These are phyloP conservation scores for Balaeniceps rex DNA, from an alignment of 2,113 vertebrate genomes.

Conservation along the genomic window DNA sequence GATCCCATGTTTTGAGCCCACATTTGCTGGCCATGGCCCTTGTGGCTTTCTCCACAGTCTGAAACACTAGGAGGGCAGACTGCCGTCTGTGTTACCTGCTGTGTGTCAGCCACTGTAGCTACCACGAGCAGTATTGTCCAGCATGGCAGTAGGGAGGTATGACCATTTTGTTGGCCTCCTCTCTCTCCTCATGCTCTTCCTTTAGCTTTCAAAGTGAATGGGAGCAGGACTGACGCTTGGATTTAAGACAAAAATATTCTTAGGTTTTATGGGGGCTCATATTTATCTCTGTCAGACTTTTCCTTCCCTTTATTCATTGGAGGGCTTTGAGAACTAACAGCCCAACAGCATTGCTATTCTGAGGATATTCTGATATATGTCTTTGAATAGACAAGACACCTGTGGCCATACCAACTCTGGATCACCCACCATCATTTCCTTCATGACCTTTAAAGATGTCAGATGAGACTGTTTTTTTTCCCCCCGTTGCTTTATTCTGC, in stretches of 20 bases:
- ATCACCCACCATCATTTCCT: slow-evolving; percentile 33
- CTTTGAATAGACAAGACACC: not conserved
- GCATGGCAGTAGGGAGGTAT: not conserved
- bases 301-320: not conserved
- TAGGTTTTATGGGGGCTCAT: not conserved
- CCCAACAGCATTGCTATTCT: not conserved
- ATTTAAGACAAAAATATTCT: not conserved
- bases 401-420: not conserved
- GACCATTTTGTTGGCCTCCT: not conserved
- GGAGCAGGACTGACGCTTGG: not conserved
- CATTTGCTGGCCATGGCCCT: not conserved
- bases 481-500: slow-evolving; percentile 30
- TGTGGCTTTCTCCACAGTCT: not conserved
- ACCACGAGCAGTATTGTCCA: not conserved
- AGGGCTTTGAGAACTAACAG: not conserved
- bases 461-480: not conserved
- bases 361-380: not conserved
- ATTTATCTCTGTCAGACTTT: not conserved
- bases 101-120: not conserved
- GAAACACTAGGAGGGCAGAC: not conserved
- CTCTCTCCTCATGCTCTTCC: not conserved
- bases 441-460: slow-evolving; percentile 63
- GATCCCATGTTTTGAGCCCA: not conserved
- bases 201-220: not conserved
- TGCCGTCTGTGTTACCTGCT: rapidly evolving